Evolutionary conservation across 2,113 vertebrate genomes (phyloP), one percentile per base, ranked within the genome.

Genomic region (Cairina moschata): DNA sequence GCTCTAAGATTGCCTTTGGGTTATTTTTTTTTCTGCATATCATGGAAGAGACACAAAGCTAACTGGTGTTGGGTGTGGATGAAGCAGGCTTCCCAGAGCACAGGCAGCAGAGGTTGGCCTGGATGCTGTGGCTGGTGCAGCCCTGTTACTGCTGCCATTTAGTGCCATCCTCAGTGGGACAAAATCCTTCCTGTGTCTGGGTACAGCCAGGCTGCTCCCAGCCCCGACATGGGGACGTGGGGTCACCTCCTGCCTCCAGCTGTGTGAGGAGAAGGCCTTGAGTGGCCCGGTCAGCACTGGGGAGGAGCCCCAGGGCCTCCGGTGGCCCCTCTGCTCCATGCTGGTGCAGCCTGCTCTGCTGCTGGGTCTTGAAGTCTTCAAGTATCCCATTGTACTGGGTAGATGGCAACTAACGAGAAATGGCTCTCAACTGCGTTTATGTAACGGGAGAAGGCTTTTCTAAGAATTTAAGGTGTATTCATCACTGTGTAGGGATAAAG

Each of bases 381-480:
- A 26, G 38, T 59, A 23, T 42, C 32, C 23, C 2, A 6, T 36
- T 59, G 34, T 13, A 6, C 17, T 60, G 55, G 36, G 11, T 22
- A 36, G 44, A 34, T 26, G 58, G 58, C 31, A 67, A 8, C 10
- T 72, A 40, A 42, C 31, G n/a, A 50, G 58, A 86, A 85, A 38
- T 25, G 17, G 12, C 32, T 91, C 90, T 88, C 59, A 82, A 31
- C 21, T 32, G 21, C 31, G 34, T 71, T 84, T 81, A 17, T 0
- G 1, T 75, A 69, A 29, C 16, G 20, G 0, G 0, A 48, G 15
- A 31, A 58, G 26, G 1, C 10, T 72, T 83, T 52, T 60, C 21
- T 63, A 62, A 50, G 59, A 32, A 44, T 58, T 48, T 54, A 69
- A 75, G 74, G 17, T 71, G 6, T 5, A 11, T 52, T 74, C 17